These are phyloP conservation scores for Elaeidobius kamerunicus DNA, from an alignment of 2,888 invertebrate genomes.

Conservation along the genomic window DNA sequence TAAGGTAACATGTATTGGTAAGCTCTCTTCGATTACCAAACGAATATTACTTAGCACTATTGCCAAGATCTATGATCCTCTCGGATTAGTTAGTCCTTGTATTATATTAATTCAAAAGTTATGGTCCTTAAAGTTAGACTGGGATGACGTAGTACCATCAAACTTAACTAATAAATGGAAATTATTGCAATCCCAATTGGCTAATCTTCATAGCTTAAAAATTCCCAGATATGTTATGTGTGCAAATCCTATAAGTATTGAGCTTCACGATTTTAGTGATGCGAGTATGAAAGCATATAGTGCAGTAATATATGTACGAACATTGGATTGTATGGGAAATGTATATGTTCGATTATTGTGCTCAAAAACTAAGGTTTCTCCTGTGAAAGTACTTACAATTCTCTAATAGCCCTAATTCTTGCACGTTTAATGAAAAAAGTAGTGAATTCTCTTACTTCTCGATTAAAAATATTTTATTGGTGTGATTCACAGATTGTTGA, in stretches of 20 bases:
- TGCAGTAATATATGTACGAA: slow-evolving; percentile 26
- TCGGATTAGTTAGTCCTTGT: slow-evolving; percentile 29
- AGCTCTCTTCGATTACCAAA: slow-evolving; percentile 27
- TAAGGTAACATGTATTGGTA: not conserved
- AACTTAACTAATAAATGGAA: slow-evolving; percentile 22
- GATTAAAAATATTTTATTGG: not conserved
- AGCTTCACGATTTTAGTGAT: slow-evolving; percentile 33
- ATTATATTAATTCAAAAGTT: slow-evolving; percentile 36
- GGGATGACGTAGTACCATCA: slow-evolving; percentile 36
- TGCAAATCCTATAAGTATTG: slow-evolving; percentile 7
- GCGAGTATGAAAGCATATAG: slow-evolving; percentile 28
- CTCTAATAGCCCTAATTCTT: slow-evolving; percentile 22
- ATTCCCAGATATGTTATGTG: slow-evolving; percentile 21
- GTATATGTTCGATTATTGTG: slow-evolving; percentile 17
- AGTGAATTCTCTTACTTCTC: not conserved
- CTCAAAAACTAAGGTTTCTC: slow-evolving; percentile 27
- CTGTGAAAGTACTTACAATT: slow-evolving; percentile 26
- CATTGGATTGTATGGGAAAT: slow-evolving; percentile 6
- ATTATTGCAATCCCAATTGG: slow-evolving; percentile 8
- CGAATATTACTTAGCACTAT: slow-evolving; percentile 5
- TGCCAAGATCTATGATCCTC: slow-evolving; percentile 9
- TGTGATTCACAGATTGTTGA: not conserved
- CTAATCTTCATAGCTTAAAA: slow-evolving; percentile 20
- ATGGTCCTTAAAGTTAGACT: slow-evolving; percentile 34
- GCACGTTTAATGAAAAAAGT: slow-evolving; percentile 18